Percentiles rank a stretch among this genome's conserved stretches.
Evolutionary conservation across 2,797 vertebrate species (phyloP).

Genomic region (Lithobates pipiens): DNA sequence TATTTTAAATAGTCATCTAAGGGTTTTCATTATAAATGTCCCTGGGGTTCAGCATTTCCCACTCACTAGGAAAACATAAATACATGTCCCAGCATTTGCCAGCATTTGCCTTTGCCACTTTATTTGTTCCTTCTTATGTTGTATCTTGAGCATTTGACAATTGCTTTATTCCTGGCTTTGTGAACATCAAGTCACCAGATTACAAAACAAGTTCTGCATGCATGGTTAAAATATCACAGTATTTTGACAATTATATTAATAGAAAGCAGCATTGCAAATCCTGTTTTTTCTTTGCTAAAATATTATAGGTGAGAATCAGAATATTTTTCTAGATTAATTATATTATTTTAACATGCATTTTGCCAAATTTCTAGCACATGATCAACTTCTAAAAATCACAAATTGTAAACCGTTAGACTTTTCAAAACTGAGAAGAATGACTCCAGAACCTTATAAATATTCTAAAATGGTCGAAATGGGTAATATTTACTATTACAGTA

Average conservation of each 20-base stretch:
- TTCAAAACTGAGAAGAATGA: no score
- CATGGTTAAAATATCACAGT: background rate
- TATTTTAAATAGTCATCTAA: constrained; percentile 16
- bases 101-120: background rate
- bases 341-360: no score
- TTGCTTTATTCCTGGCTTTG: background rate
- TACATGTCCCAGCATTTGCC: constrained; percentile 12
- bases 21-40: constrained; percentile 1
- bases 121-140: constrained; percentile 1
- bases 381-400: no score
- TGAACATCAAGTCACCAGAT: constrained; percentile 23
- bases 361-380: no score
- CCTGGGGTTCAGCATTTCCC: constrained; percentile 21
- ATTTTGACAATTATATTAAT: constrained; percentile 21
- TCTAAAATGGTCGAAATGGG: no score
- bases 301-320: no score
- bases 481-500: no score
- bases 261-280: background rate
- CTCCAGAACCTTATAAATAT: no score
- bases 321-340: no score
- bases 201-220: background rate
- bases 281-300: no score
- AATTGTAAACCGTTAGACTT: no score
- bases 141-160: constrained; percentile 12
- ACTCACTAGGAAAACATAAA: constrained; percentile 29